These are phyloP conservation scores for Dynastes grantii DNA, from an alignment of 2,888 invertebrate genomes.

Conservation along the genomic window DNA sequence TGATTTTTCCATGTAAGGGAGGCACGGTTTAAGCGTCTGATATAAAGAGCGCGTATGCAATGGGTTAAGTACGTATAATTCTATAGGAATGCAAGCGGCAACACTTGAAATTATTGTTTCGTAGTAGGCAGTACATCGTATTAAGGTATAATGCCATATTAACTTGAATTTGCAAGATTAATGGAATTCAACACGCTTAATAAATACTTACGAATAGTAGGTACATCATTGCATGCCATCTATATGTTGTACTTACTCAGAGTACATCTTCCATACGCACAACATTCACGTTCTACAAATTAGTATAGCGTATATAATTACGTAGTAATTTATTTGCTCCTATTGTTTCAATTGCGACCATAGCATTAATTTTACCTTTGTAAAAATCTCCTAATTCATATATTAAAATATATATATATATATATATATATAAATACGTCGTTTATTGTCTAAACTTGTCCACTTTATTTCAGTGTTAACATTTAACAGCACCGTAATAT, in stretches of 20 bases:
- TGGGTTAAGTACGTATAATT: constrained; percentile 13
- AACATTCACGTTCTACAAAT: too few species aligned
- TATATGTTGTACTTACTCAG: not conserved
- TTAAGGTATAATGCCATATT: constrained; percentile 35
- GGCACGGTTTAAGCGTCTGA: not conserved
- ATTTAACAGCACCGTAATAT: too few species aligned
- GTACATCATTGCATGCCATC: constrained; percentile 12
- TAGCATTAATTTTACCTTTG: too few species aligned
- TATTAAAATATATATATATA: too few species aligned
- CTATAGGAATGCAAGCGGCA: constrained; percentile 17
- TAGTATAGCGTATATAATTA: too few species aligned
- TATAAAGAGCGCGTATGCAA: not conserved
- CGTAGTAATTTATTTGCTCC: too few species aligned
- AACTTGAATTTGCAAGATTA: constrained; percentile 22
- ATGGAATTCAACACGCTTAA: constrained; percentile 18
- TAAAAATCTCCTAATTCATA: too few species aligned
- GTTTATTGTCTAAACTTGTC: too few species aligned
- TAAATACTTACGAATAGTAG: constrained; percentile 37
- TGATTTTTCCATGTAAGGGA: constrained; percentile 15
- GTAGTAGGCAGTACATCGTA: constrained; percentile 35
- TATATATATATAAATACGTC: too few species aligned
- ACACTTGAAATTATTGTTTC: constrained; percentile 41
- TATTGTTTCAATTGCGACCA: too few species aligned
- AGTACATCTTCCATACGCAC: not conserved
- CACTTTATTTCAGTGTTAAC: too few species aligned